These are phyloP conservation scores for Apamea monoglypha DNA, from an alignment of 2,888 invertebrate species.

Conservation along the genomic window DNA sequence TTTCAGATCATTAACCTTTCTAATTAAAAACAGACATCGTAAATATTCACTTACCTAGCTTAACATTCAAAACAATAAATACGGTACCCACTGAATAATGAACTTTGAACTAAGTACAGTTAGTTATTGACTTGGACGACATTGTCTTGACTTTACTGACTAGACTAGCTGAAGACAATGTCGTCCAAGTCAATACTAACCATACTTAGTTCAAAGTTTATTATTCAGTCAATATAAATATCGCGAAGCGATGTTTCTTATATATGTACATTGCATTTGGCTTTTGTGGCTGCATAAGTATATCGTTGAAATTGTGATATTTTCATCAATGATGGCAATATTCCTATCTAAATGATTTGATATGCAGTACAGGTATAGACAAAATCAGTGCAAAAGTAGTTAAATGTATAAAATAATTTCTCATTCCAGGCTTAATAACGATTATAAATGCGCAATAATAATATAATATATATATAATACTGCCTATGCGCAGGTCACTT, in stretches of 20 bases:
- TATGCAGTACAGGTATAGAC: too few species aligned
- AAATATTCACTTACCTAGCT: not conserved
- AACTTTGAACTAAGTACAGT: slow-evolving; percentile 1
- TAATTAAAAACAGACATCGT: not conserved
- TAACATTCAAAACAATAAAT: slow-evolving; percentile 5
- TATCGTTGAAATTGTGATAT: not conserved
- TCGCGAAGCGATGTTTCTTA: slow-evolving; percentile 12
- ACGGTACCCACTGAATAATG: not conserved
- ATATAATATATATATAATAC: too few species aligned
- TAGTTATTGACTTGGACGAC: too few species aligned
- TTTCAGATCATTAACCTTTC: slow-evolving; percentile 14
- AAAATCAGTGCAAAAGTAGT: too few species aligned
- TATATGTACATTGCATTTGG: not conserved
- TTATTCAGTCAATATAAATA: slow-evolving; percentile 42
- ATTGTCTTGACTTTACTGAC: too few species aligned
- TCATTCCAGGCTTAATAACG: too few species aligned
- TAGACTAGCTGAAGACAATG: slow-evolving; percentile 2
- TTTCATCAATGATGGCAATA: not conserved
- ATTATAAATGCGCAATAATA: too few species aligned
- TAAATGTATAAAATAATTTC: too few species aligned
- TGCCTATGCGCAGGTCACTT: too few species aligned
- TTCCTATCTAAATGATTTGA: not conserved
- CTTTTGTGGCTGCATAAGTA: not conserved
- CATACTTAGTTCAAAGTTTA: too few species aligned
- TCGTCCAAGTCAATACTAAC: slow-evolving; percentile 23